These are phyloP conservation scores for Seriola quinqueradiata DNA, from an alignment of 2,113 vertebrate genomes.

Conservation along the genomic window DNA sequence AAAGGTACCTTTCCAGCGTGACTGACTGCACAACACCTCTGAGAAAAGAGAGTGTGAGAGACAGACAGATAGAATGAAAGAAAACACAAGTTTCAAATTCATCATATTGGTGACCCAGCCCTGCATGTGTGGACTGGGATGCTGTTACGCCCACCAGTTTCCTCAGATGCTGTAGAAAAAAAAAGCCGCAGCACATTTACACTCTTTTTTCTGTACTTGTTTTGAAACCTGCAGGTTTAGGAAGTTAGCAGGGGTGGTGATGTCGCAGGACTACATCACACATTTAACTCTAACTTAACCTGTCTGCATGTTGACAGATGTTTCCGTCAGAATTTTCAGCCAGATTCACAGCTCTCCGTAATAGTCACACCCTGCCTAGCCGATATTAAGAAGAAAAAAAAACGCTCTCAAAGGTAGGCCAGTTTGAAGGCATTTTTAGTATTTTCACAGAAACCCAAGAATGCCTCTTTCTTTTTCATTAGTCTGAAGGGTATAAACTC, in stretches of 20 bases:
- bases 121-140: conserved; percentile 81
- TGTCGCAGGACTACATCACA: conserved; percentile 65
- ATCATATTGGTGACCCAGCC: conserved; percentile 67
- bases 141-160: conserved; percentile 52
- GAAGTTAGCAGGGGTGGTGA: conserved; percentile 67
- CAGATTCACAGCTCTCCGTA: conserved; percentile 85
- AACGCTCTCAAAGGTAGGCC: conserved; percentile 86
- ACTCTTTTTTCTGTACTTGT: conserved; percentile 53
- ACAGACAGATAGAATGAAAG: conserved; percentile 57
- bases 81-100: conserved; percentile 57
- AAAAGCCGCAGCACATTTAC: conserved; percentile 44
- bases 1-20: conserved; percentile 92
- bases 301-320: conserved; percentile 90
- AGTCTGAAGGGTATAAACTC: conserved; percentile 80
- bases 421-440: conserved; percentile 84
- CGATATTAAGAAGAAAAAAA: conserved; percentile 89
- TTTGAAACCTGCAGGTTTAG: conserved; percentile 62
- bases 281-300: conserved; percentile 83
- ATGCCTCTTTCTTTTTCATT: conserved; percentile 84
- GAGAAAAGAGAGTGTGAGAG: conserved; percentile 71
- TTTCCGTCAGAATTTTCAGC: conserved; percentile 87
- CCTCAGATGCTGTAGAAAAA: conserved; percentile 56
- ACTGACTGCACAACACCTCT: conserved; percentile 81
- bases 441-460: conserved; percentile 82
- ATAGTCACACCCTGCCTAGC: conserved; percentile 87